These are phyloP conservation scores for Drosophila flavopinicola DNA, from an alignment of 2,888 invertebrate genomes.

Conservation along the genomic window DNA sequence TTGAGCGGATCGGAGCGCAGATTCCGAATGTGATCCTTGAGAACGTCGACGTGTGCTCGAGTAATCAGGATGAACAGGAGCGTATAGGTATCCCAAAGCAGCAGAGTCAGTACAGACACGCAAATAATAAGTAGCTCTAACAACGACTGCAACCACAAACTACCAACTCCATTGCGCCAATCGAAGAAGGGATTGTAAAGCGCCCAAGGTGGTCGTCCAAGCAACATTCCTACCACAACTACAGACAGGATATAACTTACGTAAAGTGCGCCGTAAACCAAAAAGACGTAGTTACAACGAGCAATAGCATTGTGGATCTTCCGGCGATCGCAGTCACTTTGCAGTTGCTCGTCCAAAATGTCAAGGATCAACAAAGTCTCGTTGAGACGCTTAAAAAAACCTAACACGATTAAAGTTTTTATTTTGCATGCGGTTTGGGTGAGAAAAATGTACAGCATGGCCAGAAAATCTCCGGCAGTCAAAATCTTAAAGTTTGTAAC, in stretches of 20 bases:
- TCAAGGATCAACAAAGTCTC: constrained; percentile 26
- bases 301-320: constrained; percentile 53
- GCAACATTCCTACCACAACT: constrained; percentile 17
- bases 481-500: constrained; percentile 31
- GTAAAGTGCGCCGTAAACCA: constrained; percentile 31
- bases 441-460: constrained; percentile 32
- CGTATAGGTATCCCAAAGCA: constrained; percentile 16
- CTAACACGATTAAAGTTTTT: constrained; percentile 22
- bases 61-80: constrained; percentile 27
- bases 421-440: constrained; percentile 33
- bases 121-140: constrained; percentile 39
- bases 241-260: constrained; percentile 13
- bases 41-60: constrained; percentile 33
- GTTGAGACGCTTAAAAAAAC: constrained; percentile 15
- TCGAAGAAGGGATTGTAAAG: constrained; percentile 57
- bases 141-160: constrained; percentile 33
- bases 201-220: constrained; percentile 47
- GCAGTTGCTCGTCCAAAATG: constrained; percentile 29
- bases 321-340: constrained; percentile 18
- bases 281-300: constrained; percentile 30
- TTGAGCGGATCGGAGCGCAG: constrained; percentile 29
- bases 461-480: constrained; percentile 37
- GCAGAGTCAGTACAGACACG: neutral
- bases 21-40: constrained; percentile 36
- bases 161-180: constrained; percentile 37